Evolutionary conservation across 2,797 vertebrate species (phyloP).

Genomic region (Petrocephalus sullivani): DNA sequence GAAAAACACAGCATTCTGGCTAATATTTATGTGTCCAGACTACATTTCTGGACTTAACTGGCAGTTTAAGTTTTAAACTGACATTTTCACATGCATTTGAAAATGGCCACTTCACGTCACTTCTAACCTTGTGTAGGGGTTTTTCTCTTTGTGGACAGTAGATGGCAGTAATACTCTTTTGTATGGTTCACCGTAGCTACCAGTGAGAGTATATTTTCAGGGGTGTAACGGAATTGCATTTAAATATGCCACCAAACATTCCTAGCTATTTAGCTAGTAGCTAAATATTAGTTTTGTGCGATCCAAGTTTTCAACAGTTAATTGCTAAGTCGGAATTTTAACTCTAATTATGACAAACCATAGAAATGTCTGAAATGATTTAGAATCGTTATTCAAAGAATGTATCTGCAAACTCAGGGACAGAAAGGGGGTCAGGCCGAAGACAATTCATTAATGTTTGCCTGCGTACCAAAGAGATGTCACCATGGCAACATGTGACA

Average conservation of each 20-base stretch:
- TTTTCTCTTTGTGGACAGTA: conserved; percentile 32
- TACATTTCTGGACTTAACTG: background rate
- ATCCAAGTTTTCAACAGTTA: conserved; percentile 20
- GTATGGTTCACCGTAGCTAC: conserved; percentile 15
- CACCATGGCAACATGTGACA: conserved; percentile 24
- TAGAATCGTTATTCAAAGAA: conserved; percentile 25
- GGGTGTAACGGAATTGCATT: conserved; percentile 17
- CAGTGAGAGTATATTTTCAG: conserved; percentile 2
- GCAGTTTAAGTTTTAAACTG: conserved; percentile 1
- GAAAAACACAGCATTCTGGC: background rate
- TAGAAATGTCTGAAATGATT: conserved; percentile 29
- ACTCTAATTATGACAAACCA: background rate
- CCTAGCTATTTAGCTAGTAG: background rate
- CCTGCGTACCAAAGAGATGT: conserved; percentile 11
- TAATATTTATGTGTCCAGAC: background rate
- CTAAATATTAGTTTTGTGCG: conserved; percentile 34
- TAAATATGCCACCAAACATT: conserved; percentile 24
- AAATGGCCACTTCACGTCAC: background rate
- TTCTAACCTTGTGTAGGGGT: background rate
- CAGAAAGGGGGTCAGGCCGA: background rate
- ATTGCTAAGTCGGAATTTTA: conserved; percentile 26
- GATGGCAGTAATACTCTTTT: conserved; percentile 42
- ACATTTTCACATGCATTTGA: background rate
- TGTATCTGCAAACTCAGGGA: conserved; percentile 3
- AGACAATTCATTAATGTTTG: conserved; percentile 9